Evolutionary conservation across 2,888 invertebrate genomes (phyloP), one percentile per base, ranked within the genome.

Genomic region (Tortrix viridana): DNA sequence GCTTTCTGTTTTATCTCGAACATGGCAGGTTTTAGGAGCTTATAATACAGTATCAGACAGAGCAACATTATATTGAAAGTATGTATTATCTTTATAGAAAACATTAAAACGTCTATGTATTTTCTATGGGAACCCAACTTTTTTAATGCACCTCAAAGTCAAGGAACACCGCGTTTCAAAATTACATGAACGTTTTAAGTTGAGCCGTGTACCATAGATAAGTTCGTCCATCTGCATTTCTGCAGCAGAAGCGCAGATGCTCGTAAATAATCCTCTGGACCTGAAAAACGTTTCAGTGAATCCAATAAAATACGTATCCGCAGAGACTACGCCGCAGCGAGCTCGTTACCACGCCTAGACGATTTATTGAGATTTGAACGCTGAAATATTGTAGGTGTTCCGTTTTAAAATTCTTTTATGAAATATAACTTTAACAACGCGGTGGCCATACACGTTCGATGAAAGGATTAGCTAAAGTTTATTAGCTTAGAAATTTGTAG

Each of bases 221-320:
- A 9, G 59, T 58, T 65, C 84, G 89, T 88, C 87, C 89, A 89
- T 88, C 88, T 90, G 89, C 88, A 89, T 89, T 85, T 88, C 86
- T 88, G 89, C 89, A 88, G 82, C 77, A 71, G 81, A 76, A 80
- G 82, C 85, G 83, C 87, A 89, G 90, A 89, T 85, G 86, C 84
- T 89, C 89, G 88, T 91, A 90, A 92, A 91, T 91, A 89, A 92
- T 91, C 90, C 88, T 86, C 84, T 81, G 86, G 89, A 88, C 87
- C 88, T 89, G 91, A 90, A 91, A 91, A 92, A 89, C 90, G 91
- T 92, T 91, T 89, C 89, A 88, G 84, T 89, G 88, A 89, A 90
- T 92, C 91, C 90, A 91, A 92, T 92, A 92, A 91, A 92, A 90
- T 90, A 91, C 90, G 90, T 89, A 92, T 91, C 91, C 91, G 89